phyloP scores from a whole-genome alignment of 1,140 invertebrate genomes.

The Penaeus indicus region DNA sequence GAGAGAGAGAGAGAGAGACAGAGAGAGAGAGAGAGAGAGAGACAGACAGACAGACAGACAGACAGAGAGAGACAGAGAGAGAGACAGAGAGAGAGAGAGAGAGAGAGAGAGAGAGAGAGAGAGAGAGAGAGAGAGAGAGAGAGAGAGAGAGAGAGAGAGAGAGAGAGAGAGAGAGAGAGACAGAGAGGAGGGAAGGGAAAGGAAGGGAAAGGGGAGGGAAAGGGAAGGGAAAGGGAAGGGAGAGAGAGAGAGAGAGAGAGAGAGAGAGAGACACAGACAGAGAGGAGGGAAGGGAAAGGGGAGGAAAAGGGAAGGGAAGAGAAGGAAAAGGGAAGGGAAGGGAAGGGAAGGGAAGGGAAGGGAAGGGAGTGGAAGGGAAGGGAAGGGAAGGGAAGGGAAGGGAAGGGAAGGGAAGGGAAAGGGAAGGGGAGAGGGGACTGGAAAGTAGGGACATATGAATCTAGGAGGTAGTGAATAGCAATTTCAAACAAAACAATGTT shows the following conservation, averaged over 20 bases:
- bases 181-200: not conserved
- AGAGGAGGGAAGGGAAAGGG: not conserved
- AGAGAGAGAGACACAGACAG: not conserved
- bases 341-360: not conserved
- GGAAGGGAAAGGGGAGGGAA: not conserved
- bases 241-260: not conserved
- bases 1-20: too few species aligned
- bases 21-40: too few species aligned
- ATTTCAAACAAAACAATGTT: too few species aligned
- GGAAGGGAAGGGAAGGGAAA: not conserved
- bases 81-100: too few species aligned
- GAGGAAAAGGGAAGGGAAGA: not conserved
- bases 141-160: too few species aligned
- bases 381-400: not conserved
- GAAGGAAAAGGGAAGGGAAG: too few species aligned
- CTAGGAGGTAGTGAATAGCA: not conserved
- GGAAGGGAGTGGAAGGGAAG: not conserved
- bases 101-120: too few species aligned
- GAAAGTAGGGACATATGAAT: not conserved
- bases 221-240: not conserved
- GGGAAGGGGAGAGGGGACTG: not conserved
- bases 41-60: too few species aligned
- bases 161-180: not conserved
- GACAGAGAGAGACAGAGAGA: too few species aligned
- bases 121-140: too few species aligned